Evolutionary conservation across 2,113 vertebrate species (phyloP), one percentile per base, ranked within the genome.

Genomic region (Lampris megalopsis): DNA sequence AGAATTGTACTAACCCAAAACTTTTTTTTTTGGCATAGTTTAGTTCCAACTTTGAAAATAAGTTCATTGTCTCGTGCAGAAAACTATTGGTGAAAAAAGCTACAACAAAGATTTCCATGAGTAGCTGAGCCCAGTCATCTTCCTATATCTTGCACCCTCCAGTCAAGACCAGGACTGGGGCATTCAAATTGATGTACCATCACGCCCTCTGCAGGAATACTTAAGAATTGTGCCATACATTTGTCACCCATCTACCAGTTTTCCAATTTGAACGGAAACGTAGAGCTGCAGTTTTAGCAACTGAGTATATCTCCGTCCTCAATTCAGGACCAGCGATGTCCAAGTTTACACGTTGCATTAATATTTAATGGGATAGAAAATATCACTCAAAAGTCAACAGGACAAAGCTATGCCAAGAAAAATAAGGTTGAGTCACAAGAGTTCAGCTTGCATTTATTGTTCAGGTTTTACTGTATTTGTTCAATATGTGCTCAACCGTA

Each of bases 191-290:
- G 3, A 10, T 45, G 43, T 79, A 50, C 74, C 65, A 47, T 41
- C 38, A 3, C 88, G 83, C 86, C 84, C 85, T 64, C 91, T 91
- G 54, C 73, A 79, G 91, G 89, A 5, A 0, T 0, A 9, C 7
- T 0, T 61, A 4, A 47, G 11, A 0, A 63, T n/a, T 10, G 60
- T 81, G 81, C 4, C 8, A 9, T 24, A 7, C 50, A 59, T 52
- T 2, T 10, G 3, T 40, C 24, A 40, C 8, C 5, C 38, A 24
- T n/a, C 61, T n/a, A 54, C 11, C n/a, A 2, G 43, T 45, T n/a
- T 5, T n/a, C 2, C 52, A 3, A n/a, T 54, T 54, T 52, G 13
- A 1, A 54, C n/a, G 4, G n/a, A 11, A 54, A 11, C 4, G 52
- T 54, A n/a, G 3, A 54, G 52, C 52, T 54, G 52, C 11, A 5